Evolutionary conservation across 1,140 invertebrate species (phyloP).

Genomic region (Diabrotica undecimpunctata): DNA sequence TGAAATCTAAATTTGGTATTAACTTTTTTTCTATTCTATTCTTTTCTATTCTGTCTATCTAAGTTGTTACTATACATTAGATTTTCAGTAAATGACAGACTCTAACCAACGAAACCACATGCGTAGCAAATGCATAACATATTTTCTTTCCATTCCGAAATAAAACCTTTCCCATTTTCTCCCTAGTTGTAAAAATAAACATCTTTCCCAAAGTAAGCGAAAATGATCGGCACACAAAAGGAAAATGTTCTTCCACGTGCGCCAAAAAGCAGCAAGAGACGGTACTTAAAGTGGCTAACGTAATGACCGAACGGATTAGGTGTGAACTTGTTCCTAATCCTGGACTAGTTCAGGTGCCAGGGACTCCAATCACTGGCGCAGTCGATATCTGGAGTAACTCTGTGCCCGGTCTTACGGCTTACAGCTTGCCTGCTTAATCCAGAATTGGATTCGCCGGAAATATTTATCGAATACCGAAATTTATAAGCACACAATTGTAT

Average conservation of each 20-base stretch:
- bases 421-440: background rate
- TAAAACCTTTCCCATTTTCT: background rate
- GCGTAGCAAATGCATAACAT: too few relatives aligned
- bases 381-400: conserved; percentile 22
- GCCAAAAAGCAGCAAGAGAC: background rate
- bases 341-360: conserved; percentile 9
- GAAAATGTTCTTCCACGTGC: background rate
- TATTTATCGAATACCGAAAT: too few relatives aligned
- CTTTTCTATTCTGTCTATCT: too few relatives aligned
- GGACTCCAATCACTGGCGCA: conserved; percentile 11
- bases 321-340: conserved; percentile 5
- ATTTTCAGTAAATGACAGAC: too few relatives aligned
- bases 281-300: background rate
- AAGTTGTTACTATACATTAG: too few relatives aligned
- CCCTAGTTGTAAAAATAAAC: conserved; percentile 2
- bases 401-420: conserved; percentile 13
- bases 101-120: too few relatives aligned
- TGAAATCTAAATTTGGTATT: too few relatives aligned
- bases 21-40: too few relatives aligned
- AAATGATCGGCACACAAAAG: background rate
- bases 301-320: conserved; percentile 9
- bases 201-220: background rate
- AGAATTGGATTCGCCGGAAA: background rate
- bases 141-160: background rate
- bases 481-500: too few relatives aligned